phyloP scores from a whole-genome alignment of 37 sponge, comb jelly and placozoan species.

The Eunapius fragilis region DNA sequence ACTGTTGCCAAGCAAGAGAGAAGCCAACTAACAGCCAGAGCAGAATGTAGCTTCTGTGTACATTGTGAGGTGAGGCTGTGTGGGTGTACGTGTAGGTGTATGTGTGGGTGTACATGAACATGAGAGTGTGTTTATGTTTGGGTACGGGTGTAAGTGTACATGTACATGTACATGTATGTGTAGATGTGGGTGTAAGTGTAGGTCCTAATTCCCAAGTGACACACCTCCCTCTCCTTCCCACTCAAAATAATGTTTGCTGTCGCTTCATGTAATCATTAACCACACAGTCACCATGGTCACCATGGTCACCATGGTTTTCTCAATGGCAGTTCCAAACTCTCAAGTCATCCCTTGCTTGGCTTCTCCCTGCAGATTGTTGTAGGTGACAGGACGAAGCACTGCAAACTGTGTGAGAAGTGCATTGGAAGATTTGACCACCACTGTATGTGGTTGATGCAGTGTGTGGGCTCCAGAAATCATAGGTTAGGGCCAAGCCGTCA shows the following conservation, averaged over 20 bases:
- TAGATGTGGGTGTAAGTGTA: not conserved
- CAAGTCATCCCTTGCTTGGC: too few relatives aligned
- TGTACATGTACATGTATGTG: not conserved
- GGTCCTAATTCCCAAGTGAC: too few relatives aligned
- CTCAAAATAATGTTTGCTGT: not conserved
- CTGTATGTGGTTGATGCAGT: slow-evolving; percentile 81
- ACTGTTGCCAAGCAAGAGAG: slow-evolving; percentile 29
- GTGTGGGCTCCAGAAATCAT: slow-evolving; percentile 81
- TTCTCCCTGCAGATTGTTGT: slow-evolving; percentile 69
- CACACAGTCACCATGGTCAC: too few relatives aligned
- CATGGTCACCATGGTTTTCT: too few relatives aligned
- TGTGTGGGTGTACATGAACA: not conserved
- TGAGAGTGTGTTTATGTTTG: too few relatives aligned
- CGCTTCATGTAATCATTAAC: not conserved
- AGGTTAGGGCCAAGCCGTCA: too few relatives aligned
- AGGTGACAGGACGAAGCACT: slow-evolving; percentile 77
- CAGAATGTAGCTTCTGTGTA: slow-evolving; percentile 17
- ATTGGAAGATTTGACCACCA: slow-evolving; percentile 87
- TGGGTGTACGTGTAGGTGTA: not conserved
- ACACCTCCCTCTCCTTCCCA: too few relatives aligned
- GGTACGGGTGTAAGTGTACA: not conserved
- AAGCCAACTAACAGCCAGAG: not conserved
- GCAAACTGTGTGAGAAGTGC: slow-evolving; percentile 78
- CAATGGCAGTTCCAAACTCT: too few relatives aligned
- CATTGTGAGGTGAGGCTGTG: too few relatives aligned